Percentiles rank a stretch among this genome's conserved stretches.
phyloP scores from a whole-genome alignment of 1,140 invertebrate genomes.

The Drosophila mauritiana region DNA sequence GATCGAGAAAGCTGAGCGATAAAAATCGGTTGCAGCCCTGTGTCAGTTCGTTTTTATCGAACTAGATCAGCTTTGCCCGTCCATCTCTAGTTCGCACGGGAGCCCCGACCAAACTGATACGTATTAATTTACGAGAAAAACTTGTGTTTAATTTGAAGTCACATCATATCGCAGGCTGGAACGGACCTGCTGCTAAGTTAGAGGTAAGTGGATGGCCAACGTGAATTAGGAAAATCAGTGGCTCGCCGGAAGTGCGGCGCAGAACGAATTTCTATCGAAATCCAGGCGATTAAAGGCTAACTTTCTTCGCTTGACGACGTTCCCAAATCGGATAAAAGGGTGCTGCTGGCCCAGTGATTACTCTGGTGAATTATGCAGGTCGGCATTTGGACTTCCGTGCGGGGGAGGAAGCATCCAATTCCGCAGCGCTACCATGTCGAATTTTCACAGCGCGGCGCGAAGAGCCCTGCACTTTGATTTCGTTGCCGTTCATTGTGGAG shows the following conservation, averaged over 20 bases:
- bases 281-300: background rate
- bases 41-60: conserved; percentile 8
- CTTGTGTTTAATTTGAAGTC: conserved; percentile 18
- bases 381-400: too few relatives aligned
- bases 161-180: conserved; percentile 1
- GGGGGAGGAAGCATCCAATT: conserved; percentile 7
- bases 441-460: background rate
- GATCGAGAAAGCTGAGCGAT: background rate
- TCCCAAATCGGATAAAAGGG: conserved; percentile 9
- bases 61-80: background rate
- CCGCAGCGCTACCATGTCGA: background rate
- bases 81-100: conserved; percentile 6
- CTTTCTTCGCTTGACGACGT: background rate
- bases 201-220: conserved; percentile 1
- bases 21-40: background rate
- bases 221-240: background rate
- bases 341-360: background rate
- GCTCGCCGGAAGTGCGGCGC: too few relatives aligned
- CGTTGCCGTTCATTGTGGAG: background rate
- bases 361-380: conserved; percentile 7
- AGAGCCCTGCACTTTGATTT: conserved; percentile 27
- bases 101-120: background rate
- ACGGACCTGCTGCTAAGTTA: background rate
- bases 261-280: too few relatives aligned
- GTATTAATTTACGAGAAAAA: conserved; percentile 38